Evolutionary conservation across 2,888 invertebrate species (phyloP).

Genomic region (Monopis laevigella): DNA sequence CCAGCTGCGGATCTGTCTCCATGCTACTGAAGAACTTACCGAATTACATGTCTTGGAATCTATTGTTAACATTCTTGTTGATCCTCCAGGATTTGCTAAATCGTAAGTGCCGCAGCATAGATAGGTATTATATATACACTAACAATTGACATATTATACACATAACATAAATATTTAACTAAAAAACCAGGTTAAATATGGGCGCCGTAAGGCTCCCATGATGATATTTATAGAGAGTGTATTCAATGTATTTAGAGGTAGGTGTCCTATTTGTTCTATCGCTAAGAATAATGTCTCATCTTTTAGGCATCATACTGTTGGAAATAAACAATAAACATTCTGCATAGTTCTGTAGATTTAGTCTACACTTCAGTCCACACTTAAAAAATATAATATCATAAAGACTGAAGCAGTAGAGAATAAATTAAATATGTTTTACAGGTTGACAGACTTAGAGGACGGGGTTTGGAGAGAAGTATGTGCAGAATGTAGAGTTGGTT

Average conservation of each 20-base stretch:
- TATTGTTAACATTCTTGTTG: constrained; percentile 33
- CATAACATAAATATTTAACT: not conserved
- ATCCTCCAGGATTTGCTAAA: constrained; percentile 27
- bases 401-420: not conserved
- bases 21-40: constrained; percentile 45
- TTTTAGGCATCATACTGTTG: no score
- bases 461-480: constrained; percentile 43
- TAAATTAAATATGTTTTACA: not conserved
- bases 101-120: constrained; percentile 15
- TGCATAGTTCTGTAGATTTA: not conserved
- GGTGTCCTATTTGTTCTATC: no score
- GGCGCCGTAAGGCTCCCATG: no score
- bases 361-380: not conserved
- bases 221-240: no score
- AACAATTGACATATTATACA: not conserved
- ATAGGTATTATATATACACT: constrained; percentile 27
- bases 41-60: constrained; percentile 36
- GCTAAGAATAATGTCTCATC: no score
- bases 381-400: no score
- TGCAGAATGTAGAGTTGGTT: constrained; percentile 41
- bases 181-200: no score
- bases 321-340: not conserved
- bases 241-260: no score
- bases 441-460: constrained; percentile 21
- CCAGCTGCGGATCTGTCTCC: constrained; percentile 30